Evolutionary conservation across 1,140 invertebrate species (phyloP).

Genomic region (Amyelois transitella): DNA sequence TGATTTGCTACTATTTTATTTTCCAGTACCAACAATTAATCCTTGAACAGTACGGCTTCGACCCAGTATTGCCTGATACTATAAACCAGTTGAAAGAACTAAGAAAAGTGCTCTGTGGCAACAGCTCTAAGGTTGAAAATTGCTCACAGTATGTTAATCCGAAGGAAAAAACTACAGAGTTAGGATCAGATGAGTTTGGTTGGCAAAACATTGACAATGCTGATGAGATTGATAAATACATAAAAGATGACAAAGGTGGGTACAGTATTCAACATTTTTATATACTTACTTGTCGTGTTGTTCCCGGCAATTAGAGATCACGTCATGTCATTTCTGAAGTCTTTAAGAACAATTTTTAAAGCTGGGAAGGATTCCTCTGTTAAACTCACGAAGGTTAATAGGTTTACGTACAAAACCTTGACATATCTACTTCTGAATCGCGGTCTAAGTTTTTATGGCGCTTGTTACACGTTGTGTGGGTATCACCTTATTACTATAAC

Average conservation of each 20-base stretch:
- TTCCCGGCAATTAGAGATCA: too few relatives aligned
- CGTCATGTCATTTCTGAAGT: too few relatives aligned
- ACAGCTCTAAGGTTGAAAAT: slow-evolving; percentile 26
- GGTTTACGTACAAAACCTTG: too few relatives aligned
- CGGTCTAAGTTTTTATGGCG: too few relatives aligned
- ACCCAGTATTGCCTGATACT: slow-evolving; percentile 22
- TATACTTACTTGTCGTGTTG: too few relatives aligned
- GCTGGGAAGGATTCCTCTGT: too few relatives aligned
- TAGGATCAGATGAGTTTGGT: slow-evolving; percentile 22
- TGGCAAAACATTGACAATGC: slow-evolving; percentile 38
- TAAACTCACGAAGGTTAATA: too few relatives aligned
- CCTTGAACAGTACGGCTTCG: slow-evolving; percentile 30
- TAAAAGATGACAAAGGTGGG: slow-evolving; percentile 3
- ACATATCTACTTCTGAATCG: too few relatives aligned
- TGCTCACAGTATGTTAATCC: slow-evolving; percentile 24
- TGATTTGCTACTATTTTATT: not conserved
- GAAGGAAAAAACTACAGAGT: slow-evolving; percentile 1
- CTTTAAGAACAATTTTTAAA: too few relatives aligned
- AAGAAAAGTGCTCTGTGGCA: slow-evolving; percentile 22
- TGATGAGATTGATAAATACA: slow-evolving; percentile 29
- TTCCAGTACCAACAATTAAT: slow-evolving; percentile 33
- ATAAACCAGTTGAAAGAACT: slow-evolving; percentile 25
- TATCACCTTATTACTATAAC: too few relatives aligned
- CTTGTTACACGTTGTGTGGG: too few relatives aligned
- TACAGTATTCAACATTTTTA: not conserved